Evolutionary conservation across 2,888 invertebrate genomes (phyloP).

Genomic region (Orthosia gracilis): DNA sequence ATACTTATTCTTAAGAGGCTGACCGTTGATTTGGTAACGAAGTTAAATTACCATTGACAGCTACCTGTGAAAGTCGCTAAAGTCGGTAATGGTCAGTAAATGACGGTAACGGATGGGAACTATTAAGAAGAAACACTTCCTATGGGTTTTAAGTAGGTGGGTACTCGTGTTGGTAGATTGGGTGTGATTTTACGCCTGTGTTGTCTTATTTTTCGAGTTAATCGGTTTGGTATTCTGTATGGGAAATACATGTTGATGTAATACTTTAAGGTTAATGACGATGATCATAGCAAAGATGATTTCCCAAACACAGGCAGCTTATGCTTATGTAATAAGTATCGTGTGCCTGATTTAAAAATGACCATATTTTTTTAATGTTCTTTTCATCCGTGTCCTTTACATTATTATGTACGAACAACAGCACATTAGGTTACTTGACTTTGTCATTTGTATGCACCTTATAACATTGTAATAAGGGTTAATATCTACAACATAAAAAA

Average conservation of each 20-base stretch:
- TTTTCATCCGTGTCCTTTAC: too few species aligned
- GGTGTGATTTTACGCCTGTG: slow-evolving; percentile 43
- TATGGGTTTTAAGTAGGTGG: slow-evolving; percentile 23
- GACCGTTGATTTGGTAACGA: slow-evolving; percentile 63
- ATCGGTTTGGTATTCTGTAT: neutral
- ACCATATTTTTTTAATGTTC: too few species aligned
- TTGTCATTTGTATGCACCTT: too few species aligned
- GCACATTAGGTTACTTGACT: too few species aligned
- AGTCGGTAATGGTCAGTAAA: slow-evolving; percentile 44
- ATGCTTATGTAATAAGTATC: too few species aligned
- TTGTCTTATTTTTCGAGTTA: neutral
- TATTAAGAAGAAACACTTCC: slow-evolving; percentile 55
- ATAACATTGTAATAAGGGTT: too few species aligned
- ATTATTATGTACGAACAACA: too few species aligned
- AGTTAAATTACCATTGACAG: slow-evolving; percentile 68
- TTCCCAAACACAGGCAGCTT: too few species aligned
- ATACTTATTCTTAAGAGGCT: slow-evolving; percentile 55
- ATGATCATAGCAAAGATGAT: too few species aligned
- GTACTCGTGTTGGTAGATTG: slow-evolving; percentile 27
- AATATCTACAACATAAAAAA: too few species aligned
- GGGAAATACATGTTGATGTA: neutral
- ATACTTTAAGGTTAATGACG: neutral
- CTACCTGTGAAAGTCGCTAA: slow-evolving; percentile 59
- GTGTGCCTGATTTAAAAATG: too few species aligned
- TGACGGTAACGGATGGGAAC: slow-evolving; percentile 42